Conservation (phyloP, 2,113 vertebrate genomes). For the Halcyon senegalensis region DNA sequence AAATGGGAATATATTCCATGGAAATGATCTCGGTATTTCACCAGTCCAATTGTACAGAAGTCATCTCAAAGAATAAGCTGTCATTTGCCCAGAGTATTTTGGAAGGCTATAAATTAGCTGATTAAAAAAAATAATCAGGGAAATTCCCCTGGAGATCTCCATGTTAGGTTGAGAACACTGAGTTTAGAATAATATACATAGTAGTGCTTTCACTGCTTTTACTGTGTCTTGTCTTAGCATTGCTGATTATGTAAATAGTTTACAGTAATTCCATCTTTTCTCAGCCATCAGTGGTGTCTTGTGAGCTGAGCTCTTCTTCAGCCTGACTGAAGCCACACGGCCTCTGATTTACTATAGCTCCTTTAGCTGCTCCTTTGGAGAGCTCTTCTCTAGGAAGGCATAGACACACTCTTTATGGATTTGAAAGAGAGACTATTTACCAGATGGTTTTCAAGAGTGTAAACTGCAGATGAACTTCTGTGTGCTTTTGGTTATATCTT, state of each 20-base stretch:
- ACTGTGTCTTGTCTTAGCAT: not conserved
- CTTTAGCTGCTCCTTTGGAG: not conserved
- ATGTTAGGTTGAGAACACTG: not conserved
- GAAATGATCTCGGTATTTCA: slow-evolving; percentile 43
- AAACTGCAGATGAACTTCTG: not conserved
- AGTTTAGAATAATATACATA: slow-evolving; percentile 19
- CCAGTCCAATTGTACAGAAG: not conserved
- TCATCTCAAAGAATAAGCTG: not conserved
- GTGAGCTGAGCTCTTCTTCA: not conserved
- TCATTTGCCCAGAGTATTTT: not conserved
- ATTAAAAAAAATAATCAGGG: not conserved
- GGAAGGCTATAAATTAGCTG: slow-evolving; percentile 4
- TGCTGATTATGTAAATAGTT: not conserved
- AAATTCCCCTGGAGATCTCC: not conserved
- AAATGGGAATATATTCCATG: slow-evolving; percentile 55
- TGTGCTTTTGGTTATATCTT: not conserved
- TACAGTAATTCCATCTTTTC: slow-evolving; percentile 3
- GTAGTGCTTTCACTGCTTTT: not conserved
- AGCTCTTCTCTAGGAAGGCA: not conserved
- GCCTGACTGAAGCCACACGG: not conserved
- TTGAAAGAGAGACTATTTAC: not conserved
- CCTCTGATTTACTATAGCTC: not conserved
- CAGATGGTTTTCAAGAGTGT: not conserved
- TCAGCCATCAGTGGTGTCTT: not conserved
- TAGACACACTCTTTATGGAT: not conserved